These are phyloP conservation scores for Halictus rubicundus DNA, from an alignment of 1,140 invertebrate species.

Conservation along the genomic window DNA sequence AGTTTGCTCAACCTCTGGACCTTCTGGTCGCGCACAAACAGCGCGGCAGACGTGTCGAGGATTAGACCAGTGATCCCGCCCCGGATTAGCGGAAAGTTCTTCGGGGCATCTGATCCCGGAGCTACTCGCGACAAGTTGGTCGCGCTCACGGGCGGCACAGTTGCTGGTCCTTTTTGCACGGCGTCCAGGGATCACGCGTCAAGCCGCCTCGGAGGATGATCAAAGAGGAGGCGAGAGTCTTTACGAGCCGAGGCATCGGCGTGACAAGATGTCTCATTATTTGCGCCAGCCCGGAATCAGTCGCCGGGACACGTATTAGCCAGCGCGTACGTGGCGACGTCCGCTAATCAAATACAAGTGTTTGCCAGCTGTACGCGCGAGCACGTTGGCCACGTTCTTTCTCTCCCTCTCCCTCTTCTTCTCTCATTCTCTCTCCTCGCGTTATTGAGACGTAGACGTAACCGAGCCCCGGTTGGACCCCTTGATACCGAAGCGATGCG, in stretches of 20 bases:
- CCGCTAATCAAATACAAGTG: slow-evolving; percentile 76
- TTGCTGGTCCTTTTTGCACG: not conserved
- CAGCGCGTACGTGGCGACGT: slow-evolving; percentile 65
- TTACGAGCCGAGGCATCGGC: not conserved
- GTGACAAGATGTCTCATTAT: slow-evolving; percentile 34
- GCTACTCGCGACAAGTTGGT: too few relatives aligned
- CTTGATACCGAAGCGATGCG: slow-evolving; percentile 8
- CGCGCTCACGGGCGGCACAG: too few relatives aligned
- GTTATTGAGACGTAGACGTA: slow-evolving; percentile 40
- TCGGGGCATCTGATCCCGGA: too few relatives aligned
- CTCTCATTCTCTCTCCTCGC: not conserved
- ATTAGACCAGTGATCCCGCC: too few relatives aligned
- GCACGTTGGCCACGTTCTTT: too few relatives aligned
- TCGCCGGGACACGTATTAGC: slow-evolving; percentile 55
- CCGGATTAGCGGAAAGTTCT: too few relatives aligned
- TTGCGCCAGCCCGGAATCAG: slow-evolving; percentile 36
- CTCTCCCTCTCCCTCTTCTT: too few relatives aligned
- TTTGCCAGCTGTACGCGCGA: slow-evolving; percentile 62
- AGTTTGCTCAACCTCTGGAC: too few relatives aligned
- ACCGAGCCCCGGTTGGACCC: slow-evolving; percentile 9
- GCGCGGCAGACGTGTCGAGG: too few relatives aligned
- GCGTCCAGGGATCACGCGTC: not conserved
- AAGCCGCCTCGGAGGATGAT: not conserved
- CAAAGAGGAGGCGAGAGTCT: not conserved
- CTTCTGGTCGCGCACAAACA: too few relatives aligned